Base-by-base conservation (phyloP, 2,888 invertebrate species). In the Tenthredo livida region DNA sequence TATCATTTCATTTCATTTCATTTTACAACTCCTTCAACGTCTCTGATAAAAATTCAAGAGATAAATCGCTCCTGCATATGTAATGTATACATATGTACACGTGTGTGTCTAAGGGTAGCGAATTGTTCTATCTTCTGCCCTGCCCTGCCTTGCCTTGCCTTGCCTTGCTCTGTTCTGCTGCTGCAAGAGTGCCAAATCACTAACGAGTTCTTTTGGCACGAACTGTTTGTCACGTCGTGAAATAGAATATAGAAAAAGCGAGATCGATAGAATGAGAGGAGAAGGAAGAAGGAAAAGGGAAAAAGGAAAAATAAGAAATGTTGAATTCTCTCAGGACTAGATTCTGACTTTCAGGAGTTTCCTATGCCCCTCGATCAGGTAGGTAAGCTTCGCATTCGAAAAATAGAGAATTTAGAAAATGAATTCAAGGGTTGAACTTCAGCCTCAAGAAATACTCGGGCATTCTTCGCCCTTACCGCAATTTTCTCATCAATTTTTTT, bases 181-280 rank as follows among this genome's bases (percentile, higher is more conserved):
- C 21, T 61, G 21, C 50, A 54, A 9, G 15, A 33, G 50, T 50
- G 77, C 80, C 58, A 80, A 80, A 80, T 80, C 80, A 40, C 80
- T 80, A 80, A 80, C 80, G 58, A 80, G 80, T 80, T 80, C 58
- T 80, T 80, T 80, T 80, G 80, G 80, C 80, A 80, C 80, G 61
- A 80, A 40, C 61, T 58, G 58, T 80, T 80, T 80, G 80, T 80
- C 80, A 80, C 80, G 80, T 80, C 80, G 61, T 61, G 58, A 61
- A 61, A 80, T 80, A 61, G 61, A 80, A 80, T 80, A 40, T 80
- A 61, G 15, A 78, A n/a, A 47, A 47, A 33, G 77, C 54, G 54
- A 33, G 33, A 33, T 4, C 33, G 33, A 33, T 33, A 33, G 33
- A 77, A 17, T 1, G 73, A n/a, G 50, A 43, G 25, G 21, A 10